Evolutionary conservation across 92 coral and sea anemone species (phyloP), one percentile per base, ranked within the genome.

Genomic region (Micromussa lordhowensis): DNA sequence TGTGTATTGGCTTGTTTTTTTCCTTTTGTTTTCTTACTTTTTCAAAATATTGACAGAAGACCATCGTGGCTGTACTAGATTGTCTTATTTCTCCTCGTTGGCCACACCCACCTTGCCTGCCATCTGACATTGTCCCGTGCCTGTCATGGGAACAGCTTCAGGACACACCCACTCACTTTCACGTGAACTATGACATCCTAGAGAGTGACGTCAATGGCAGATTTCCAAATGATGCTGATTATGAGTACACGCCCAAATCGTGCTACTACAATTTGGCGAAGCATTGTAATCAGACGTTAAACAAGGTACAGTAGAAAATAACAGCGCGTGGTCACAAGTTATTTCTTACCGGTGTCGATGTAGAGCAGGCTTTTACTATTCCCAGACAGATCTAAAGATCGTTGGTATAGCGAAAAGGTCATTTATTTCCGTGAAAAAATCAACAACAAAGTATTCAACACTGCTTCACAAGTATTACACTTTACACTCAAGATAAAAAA

Each of bases 141-240:
- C 86, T 88, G 49, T 92, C 92, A 21, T 92, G 93, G 95, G 71
- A 82, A 49, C 76, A 76, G 15, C 84, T 92, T 40, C 91, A 82
- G 44, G 95, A 92, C 89, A 92, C 75, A 54, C 95, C 95, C 57
- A 92, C 95, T 24, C 95, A 92, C 55, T 85, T 92, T 82, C 90
- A 90, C 15, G 70, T 92, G 26, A 81, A 85, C 8, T 92, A 86
- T 53, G 95, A 92, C 34, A 70, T 90, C 68, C 21, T 92, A 64
- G 95, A 92, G 24, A 59, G 82, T 74, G 95, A 92, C 86, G 64
- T 85, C 76, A 57, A 82, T 44, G 95, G 95, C 28, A 81, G 91
- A 44, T 59, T 40, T 32, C 95, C 95, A 14, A 57, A 86, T 86
- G 91, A 92, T 44, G 89, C 91, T 24, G 78, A 72, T 4, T 90